phyloP scores from a whole-genome alignment of 2,113 vertebrate species.

The Tachuris rubrigastra region DNA sequence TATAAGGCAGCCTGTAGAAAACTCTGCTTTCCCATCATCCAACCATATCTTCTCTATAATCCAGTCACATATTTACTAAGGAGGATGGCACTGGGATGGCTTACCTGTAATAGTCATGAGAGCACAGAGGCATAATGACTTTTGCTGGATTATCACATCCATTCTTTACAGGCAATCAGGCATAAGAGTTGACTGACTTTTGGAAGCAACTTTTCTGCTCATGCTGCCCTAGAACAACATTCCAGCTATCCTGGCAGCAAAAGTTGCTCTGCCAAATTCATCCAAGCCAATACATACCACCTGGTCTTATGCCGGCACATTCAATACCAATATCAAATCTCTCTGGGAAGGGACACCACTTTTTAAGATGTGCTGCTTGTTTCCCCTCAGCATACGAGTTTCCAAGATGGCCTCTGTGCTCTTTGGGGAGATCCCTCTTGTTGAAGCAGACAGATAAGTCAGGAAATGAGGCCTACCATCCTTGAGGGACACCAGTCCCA shows the following conservation, averaged over 20 bases:
- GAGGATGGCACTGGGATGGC: not conserved
- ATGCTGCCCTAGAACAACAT: not conserved
- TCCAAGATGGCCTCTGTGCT: not conserved
- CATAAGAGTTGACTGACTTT: not conserved
- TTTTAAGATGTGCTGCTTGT: not conserved
- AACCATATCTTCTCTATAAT: not conserved
- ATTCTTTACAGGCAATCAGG: not conserved
- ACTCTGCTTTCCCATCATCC: not conserved
- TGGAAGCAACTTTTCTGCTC: not conserved
- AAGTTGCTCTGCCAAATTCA: not conserved
- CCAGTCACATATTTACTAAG: not conserved
- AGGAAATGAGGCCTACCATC: rapidly evolving
- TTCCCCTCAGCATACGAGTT: not conserved
- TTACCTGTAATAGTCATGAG: not conserved
- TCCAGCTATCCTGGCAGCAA: not conserved
- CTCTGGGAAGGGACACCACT: not conserved
- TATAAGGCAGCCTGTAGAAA: not conserved
- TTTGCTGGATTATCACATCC: not conserved
- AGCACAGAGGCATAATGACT: not conserved
- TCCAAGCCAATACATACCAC: not conserved
- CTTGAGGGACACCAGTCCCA: not conserved
- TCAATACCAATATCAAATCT: not conserved
- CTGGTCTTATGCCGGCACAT: not conserved
- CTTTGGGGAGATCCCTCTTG: not conserved
- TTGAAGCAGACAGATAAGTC: not conserved